Conservation (phyloP, 2,888 invertebrate genomes). For the Caenorhabditis sinica region DNA sequence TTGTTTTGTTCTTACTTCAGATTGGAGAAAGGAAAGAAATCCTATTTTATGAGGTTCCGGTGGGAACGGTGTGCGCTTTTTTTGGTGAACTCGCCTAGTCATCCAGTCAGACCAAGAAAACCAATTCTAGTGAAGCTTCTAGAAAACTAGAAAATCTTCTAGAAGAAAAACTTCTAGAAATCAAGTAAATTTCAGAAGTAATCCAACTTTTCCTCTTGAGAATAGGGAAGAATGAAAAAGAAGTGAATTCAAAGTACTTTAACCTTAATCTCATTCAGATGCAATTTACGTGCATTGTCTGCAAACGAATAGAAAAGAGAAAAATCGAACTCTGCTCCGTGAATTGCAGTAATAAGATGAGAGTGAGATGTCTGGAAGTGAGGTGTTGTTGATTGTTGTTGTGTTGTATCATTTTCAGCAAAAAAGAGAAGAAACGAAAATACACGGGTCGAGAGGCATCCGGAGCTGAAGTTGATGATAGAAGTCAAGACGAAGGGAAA, state of each 20-base stretch:
- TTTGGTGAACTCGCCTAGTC: too few species aligned
- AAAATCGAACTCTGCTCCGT: conserved; percentile 35
- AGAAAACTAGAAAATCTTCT: too few species aligned
- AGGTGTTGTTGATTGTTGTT: conserved; percentile 42
- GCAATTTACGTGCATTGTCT: conserved; percentile 1
- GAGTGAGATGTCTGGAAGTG: conserved; percentile 3
- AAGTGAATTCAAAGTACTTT: background rate
- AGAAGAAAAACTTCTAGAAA: too few species aligned
- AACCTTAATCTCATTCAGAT: conserved; percentile 1
- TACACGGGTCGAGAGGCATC: conserved; percentile 25
- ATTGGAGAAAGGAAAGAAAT: too few species aligned
- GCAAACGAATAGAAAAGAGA: conserved; percentile 2
- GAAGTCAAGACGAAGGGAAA: conserved; percentile 3
- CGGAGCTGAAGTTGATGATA: conserved; percentile 14
- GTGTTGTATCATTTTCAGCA: conserved; percentile 41
- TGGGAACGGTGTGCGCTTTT: too few species aligned
- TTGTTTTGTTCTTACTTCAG: too few species aligned
- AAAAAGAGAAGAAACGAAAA: background rate
- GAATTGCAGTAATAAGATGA: conserved; percentile 26
- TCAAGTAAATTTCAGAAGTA: too few species aligned
- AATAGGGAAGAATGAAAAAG: too few species aligned
- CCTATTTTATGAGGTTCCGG: too few species aligned
- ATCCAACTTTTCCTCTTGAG: too few species aligned
- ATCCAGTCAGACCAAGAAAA: too few species aligned
- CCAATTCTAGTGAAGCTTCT: too few species aligned